A percentile compares a stretch with the other conserved stretches of the same genome.
Evolutionary conservation across 2,113 vertebrate genomes (phyloP).

Genomic region (Podarcis cretensis): DNA sequence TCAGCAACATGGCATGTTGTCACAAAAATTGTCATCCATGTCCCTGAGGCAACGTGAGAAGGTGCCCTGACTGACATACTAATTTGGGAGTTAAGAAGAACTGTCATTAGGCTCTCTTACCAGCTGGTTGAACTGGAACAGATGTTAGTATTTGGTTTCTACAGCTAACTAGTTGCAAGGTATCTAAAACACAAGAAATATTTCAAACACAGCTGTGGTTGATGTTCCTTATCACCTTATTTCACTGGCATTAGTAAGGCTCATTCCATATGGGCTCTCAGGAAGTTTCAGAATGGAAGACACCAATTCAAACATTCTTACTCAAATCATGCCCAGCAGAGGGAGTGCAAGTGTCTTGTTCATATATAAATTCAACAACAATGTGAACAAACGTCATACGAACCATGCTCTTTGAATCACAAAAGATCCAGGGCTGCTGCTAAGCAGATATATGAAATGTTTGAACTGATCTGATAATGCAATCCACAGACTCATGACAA

Average conservation of each 20-base stretch:
- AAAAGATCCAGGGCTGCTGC: too few species aligned
- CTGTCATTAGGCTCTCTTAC: fast-evolving
- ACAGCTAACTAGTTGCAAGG: neutral
- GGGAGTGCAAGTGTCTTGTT: conserved; percentile 25
- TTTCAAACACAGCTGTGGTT: neutral
- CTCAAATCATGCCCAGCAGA: conserved; percentile 35
- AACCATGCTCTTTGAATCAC: fast-evolving
- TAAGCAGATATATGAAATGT: neutral
- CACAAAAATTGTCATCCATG: neutral
- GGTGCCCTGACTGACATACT: neutral
- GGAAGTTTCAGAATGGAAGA: neutral
- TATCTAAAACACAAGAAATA: neutral
- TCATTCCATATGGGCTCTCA: neutral
- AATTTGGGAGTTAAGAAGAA: neutral
- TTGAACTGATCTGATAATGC: conserved; percentile 13
- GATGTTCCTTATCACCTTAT: neutral
- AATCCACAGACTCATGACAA: neutral
- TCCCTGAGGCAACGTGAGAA: neutral
- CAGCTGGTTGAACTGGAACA: fast-evolving
- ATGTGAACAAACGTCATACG: neutral
- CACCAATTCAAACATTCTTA: neutral
- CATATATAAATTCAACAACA: neutral
- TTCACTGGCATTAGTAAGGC: neutral
- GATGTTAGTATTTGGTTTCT: neutral
- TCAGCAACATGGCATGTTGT: neutral